These are phyloP conservation scores for Epinephelus lanceolatus DNA, from an alignment of 2,113 vertebrate genomes.

Conservation along the genomic window DNA sequence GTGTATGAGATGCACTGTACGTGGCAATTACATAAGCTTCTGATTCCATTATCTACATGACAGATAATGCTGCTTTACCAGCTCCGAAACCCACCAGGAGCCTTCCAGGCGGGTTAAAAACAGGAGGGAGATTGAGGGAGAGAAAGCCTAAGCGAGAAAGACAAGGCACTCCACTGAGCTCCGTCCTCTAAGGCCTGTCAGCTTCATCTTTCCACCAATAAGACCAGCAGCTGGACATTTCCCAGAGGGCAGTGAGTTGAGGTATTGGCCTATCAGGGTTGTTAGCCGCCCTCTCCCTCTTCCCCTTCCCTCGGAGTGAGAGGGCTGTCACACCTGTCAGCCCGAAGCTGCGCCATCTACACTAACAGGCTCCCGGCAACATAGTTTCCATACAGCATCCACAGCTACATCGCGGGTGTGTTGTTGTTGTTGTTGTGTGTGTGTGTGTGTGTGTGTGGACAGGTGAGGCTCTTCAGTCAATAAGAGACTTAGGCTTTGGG, in stretches of 20 bases:
- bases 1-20: conserved; percentile 15
- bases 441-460: conserved; percentile 10
- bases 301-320: not conserved
- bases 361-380: conserved; percentile 32
- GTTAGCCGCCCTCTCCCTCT: conserved; percentile 26
- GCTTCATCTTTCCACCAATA: conserved; percentile 61
- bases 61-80: conserved; percentile 41
- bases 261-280: conserved; percentile 43
- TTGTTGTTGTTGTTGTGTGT: conserved; percentile 17
- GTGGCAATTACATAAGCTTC: conserved; percentile 55
- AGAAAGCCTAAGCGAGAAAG: conserved; percentile 28
- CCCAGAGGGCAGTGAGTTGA: conserved; percentile 44
- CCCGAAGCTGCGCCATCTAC: not conserved
- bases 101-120: conserved; percentile 1
- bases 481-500: conserved; percentile 21
- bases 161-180: conserved; percentile 31
- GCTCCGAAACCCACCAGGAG: conserved; percentile 22
- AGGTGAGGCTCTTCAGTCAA: conserved; percentile 28
- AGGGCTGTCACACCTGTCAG: conserved; percentile 69
- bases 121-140: conserved; percentile 32
- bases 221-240: conserved; percentile 60
- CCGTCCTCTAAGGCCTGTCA: conserved; percentile 56
- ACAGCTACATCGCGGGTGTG: not conserved
- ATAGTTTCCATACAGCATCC: conserved; percentile 31
- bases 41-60: conserved; percentile 56